Evolutionary conservation across 2,797 vertebrate genomes (phyloP).

Genomic region (Aphelocoma californica): DNA sequence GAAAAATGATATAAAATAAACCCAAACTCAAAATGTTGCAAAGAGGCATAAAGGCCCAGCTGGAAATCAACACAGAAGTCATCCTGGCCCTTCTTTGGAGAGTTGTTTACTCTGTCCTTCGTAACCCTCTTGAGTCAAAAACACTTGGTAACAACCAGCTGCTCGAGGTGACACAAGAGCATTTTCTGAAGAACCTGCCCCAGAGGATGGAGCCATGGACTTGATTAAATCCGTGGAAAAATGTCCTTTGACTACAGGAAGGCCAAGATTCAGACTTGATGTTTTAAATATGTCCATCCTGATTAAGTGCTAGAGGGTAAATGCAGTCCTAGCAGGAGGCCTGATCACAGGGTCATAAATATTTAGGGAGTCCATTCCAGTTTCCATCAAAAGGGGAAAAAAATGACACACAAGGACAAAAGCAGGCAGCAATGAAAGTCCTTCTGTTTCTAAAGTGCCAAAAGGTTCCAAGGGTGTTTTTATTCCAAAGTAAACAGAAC

Average conservation of each 20-base stretch:
- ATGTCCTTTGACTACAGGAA: neutral
- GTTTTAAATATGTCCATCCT: constrained; percentile 1
- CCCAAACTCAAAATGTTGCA: neutral
- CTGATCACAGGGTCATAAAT: neutral
- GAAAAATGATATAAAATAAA: neutral
- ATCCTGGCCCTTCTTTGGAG: neutral
- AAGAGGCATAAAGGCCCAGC: neutral
- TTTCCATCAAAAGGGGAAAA: neutral
- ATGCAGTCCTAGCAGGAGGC: neutral
- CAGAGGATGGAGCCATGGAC: neutral
- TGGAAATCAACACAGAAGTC: neutral
- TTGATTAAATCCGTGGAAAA: neutral
- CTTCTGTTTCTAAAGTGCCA: neutral
- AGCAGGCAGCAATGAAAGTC: neutral
- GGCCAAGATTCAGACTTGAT: neutral
- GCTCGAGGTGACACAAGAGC: neutral
- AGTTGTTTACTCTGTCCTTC: neutral
- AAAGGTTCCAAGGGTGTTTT: neutral
- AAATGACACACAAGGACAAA: neutral
- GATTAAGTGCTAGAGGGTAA: neutral
- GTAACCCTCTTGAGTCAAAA: neutral
- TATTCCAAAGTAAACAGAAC: neutral
- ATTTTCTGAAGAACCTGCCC: neutral
- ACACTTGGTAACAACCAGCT: neutral
- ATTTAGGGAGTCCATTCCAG: constrained; percentile 5